phyloP scores from a whole-genome alignment of 2,797 vertebrate genomes.

The Microctenopoma lineatum region DNA sequence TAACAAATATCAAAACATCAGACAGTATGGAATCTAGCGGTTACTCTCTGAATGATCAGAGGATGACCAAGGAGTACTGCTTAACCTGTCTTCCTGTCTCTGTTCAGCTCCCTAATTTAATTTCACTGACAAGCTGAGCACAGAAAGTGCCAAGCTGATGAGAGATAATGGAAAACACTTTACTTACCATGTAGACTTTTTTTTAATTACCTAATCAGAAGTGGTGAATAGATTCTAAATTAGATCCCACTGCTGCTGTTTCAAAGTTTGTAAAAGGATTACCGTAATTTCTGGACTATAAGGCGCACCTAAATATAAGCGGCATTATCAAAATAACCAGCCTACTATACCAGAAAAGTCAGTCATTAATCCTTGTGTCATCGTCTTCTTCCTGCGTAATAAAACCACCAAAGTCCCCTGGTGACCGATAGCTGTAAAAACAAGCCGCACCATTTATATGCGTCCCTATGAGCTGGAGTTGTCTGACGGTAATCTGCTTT shows the following conservation, averaged over 20 bases:
- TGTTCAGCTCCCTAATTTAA: neutral
- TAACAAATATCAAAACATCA: neutral
- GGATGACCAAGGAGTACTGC: neutral
- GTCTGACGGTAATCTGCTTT: conserved; percentile 29
- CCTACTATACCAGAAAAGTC: no score
- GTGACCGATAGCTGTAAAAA: no score
- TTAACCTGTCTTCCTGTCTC: neutral
- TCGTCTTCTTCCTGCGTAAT: no score
- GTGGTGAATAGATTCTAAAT: no score
- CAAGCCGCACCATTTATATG: no score
- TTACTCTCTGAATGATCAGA: conserved; percentile 1
- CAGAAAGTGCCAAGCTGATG: neutral
- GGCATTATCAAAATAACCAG: no score
- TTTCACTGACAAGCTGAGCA: neutral
- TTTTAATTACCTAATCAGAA: neutral
- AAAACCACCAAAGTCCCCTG: no score
- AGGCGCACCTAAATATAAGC: no score
- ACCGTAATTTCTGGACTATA: no score
- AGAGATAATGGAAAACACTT: neutral
- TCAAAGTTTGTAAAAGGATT: no score
- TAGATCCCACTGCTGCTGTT: no score
- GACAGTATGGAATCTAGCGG: neutral
- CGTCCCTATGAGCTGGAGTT: conserved; percentile 24
- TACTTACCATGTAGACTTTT: neutral
- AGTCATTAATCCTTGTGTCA: no score